These are phyloP conservation scores for Petrocephalus zakoni DNA, from an alignment of 2,113 vertebrate species.

Conservation along the genomic window DNA sequence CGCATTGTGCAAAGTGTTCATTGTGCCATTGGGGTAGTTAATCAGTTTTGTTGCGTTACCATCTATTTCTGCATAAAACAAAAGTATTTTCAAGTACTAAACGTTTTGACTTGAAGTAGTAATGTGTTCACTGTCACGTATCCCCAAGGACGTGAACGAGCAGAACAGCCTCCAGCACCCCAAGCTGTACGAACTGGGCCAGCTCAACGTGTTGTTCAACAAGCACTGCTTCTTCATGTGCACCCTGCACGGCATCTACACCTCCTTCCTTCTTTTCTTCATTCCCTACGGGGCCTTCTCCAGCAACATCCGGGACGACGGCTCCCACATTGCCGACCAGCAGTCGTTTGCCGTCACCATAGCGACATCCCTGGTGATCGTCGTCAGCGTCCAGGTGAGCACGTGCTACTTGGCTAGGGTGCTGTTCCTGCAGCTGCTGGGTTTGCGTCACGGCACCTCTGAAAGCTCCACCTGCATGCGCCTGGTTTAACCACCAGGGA, in stretches of 20 bases:
- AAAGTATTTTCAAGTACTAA: too few relatives aligned
- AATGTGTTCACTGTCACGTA: not conserved
- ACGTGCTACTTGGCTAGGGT: not conserved
- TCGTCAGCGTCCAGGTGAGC: conserved; percentile 77
- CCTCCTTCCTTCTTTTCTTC: conserved; percentile 74
- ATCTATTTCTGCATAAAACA: too few relatives aligned
- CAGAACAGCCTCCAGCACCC: conserved; percentile 68
- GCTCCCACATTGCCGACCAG: conserved; percentile 64
- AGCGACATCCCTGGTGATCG: conserved; percentile 73
- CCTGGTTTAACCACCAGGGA: not conserved
- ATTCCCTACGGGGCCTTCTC: conserved; percentile 70
- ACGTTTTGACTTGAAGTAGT: not conserved
- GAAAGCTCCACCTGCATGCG: not conserved
- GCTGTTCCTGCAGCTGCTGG: not conserved
- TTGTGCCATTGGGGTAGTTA: too few relatives aligned
- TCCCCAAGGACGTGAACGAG: conserved; percentile 68
- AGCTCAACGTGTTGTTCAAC: conserved; percentile 77
- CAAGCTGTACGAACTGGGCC: conserved; percentile 71
- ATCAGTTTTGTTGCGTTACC: too few relatives aligned
- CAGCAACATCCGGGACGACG: conserved; percentile 60
- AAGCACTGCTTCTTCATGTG: conserved; percentile 76
- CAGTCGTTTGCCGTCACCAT: conserved; percentile 74
- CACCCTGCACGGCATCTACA: conserved; percentile 67
- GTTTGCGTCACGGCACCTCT: not conserved
- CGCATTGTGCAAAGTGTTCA: too few relatives aligned